Evolutionary conservation across 2,113 vertebrate species (phyloP).

Genomic region (Ranitomeya variabilis): DNA sequence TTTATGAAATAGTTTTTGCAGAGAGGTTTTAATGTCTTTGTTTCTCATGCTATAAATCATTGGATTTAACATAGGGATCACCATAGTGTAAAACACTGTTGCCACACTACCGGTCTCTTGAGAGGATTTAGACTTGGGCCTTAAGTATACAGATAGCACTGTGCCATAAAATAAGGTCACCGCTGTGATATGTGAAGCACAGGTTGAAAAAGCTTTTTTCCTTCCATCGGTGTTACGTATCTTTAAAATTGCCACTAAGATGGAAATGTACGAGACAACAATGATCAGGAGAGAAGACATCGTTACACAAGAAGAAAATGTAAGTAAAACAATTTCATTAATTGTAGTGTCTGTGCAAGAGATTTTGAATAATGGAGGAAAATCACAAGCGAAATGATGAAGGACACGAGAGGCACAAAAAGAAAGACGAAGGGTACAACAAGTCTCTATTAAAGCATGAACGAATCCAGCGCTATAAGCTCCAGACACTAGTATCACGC

Average conservation of each 20-base stretch:
- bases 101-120: slow-evolving; percentile 61
- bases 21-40: slow-evolving; percentile 55
- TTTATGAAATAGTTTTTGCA: background rate
- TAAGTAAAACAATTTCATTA: slow-evolving; percentile 60
- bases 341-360: slow-evolving; percentile 59
- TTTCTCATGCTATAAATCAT: slow-evolving; percentile 61
- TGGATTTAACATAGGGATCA: slow-evolving; percentile 59
- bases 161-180: slow-evolving; percentile 58
- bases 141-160: slow-evolving; percentile 59
- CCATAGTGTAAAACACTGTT: slow-evolving; percentile 63
- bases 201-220: slow-evolving; percentile 51
- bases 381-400: slow-evolving; percentile 66
- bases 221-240: slow-evolving; percentile 35
- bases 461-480: slow-evolving; percentile 61
- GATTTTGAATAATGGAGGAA: slow-evolving; percentile 61
- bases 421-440: slow-evolving; percentile 61
- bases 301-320: slow-evolving; percentile 51
- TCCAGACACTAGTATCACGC: slow-evolving; percentile 49
- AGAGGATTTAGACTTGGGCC: slow-evolving; percentile 58
- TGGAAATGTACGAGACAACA: slow-evolving; percentile 61
- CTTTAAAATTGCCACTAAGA: slow-evolving; percentile 54
- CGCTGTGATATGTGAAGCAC: too few relatives aligned
- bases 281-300: slow-evolving; percentile 46
- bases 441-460: slow-evolving; percentile 60
- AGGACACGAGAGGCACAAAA: slow-evolving; percentile 62